A percentile compares a stretch with the other conserved stretches of the same genome.
Evolutionary conservation across 2,113 vertebrate species (phyloP).

Genomic region (Drymodes brunneopygia): DNA sequence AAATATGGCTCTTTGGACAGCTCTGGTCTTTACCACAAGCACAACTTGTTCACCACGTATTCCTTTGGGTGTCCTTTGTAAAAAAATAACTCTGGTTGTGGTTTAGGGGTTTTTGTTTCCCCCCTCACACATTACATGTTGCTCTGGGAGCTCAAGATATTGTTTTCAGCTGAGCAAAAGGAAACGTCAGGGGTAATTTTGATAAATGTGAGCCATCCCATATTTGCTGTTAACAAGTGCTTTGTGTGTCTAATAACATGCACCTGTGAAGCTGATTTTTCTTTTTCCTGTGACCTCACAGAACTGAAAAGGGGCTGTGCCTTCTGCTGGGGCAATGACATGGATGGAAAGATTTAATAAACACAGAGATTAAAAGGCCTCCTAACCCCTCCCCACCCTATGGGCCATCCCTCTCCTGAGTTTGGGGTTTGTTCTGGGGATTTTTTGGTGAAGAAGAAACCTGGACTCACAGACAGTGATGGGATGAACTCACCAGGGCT

Average conservation of each 20-base stretch:
- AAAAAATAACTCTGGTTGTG: not conserved
- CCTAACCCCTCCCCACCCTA: not conserved
- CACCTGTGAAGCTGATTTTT: conserved; percentile 43
- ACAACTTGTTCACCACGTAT: not conserved
- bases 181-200: conserved; percentile 57
- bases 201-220: conserved; percentile 51
- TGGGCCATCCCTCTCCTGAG: not conserved
- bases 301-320: not conserved
- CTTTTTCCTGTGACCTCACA: conserved; percentile 31
- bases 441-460: not conserved
- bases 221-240: conserved; percentile 56
- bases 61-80: not conserved
- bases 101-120: not conserved
- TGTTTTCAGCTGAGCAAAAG: conserved; percentile 65
- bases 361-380: not conserved
- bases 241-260: conserved; percentile 45
- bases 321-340: not conserved
- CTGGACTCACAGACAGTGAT: not conserved
- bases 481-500: not conserved
- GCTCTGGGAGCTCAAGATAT: conserved; percentile 1
- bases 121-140: not conserved
- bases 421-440: not conserved
- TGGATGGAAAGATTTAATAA: not conserved
- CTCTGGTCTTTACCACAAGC: not conserved
- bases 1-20: not conserved